These are phyloP conservation scores for Cerceris rybyensis DNA, from an alignment of 2,888 invertebrate species.

Conservation along the genomic window DNA sequence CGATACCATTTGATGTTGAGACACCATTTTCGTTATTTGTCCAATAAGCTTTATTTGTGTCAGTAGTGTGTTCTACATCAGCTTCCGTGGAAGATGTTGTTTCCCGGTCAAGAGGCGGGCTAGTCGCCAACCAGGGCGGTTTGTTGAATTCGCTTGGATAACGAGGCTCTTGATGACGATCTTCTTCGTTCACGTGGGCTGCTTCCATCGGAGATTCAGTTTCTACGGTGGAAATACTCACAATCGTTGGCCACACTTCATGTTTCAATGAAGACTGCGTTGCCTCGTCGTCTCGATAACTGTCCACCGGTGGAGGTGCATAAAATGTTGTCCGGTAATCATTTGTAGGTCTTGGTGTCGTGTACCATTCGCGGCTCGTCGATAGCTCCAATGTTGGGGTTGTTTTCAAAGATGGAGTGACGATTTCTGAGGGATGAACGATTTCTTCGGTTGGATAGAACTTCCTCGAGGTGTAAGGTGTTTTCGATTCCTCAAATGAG, in stretches of 20 bases:
- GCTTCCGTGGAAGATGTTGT: constrained; percentile 28
- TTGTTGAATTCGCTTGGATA: constrained; percentile 22
- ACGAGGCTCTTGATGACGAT: constrained; percentile 12
- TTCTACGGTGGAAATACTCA: constrained; percentile 13
- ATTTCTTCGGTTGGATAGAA: constrained; percentile 38
- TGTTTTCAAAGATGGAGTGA: constrained; percentile 7
- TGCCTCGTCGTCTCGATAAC: no score
- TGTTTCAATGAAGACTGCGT: not conserved
- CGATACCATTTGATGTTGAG: not conserved
- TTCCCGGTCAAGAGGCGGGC: constrained; percentile 16
- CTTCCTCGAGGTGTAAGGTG: not conserved
- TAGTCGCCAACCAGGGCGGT: constrained; percentile 32
- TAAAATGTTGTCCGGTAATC: no score
- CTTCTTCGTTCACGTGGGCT: constrained; percentile 21
- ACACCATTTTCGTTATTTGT: not conserved
- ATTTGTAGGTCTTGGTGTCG: no score
- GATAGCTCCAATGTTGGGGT: not conserved
- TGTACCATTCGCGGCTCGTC: no score
- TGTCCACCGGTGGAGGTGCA: no score
- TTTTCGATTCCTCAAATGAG: not conserved
- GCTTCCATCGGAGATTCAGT: constrained; percentile 16
- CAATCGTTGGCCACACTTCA: constrained; percentile 24
- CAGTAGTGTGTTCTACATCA: constrained; percentile 19
- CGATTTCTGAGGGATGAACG: constrained; percentile 4
- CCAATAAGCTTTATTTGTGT: not conserved